Base-by-base conservation (phyloP, 2,113 vertebrate genomes). In the Platichthys flesus region DNA sequence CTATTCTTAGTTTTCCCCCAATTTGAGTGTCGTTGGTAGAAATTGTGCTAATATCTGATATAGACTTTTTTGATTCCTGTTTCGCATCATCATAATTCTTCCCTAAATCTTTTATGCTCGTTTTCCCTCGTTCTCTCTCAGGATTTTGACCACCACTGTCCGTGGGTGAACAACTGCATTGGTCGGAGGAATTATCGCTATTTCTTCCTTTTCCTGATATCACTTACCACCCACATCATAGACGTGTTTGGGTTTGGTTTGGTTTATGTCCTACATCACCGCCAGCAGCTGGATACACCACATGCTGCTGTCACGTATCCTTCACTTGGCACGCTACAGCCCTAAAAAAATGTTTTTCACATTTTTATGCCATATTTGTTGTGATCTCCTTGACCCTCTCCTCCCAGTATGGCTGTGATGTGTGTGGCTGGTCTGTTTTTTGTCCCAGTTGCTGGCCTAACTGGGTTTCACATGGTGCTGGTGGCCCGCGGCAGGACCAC, bases 141-240 rank as follows among this genome's bases (percentile, higher is more conserved):
- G 98, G 98, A 98, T 84, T 99, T 99, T 71, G 98, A 99, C 88
- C 98, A 99, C 83, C 97, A 99, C 90, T 99, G 97, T 81, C 97
- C 98, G 16, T 99, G 98, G 98, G 96, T 98, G 80, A 99, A 99
- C 91, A 99, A 99, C 92, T 99, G 97, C 89, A 98, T 99, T 0
- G 97, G 97, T 58, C 95, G 97, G 20, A 94, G 98, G 88, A 99
- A 99, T 88, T 99, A 99, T 92, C 96, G 97, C 3, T 97, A 99
- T 88, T 99, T 99, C 93, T 99, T 99, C 94, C 96, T 99, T 40
- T 99, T 99, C 91, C 90, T 99, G 76, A 88, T 99, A 40, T 98
- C 97, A 0, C 95, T 99, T 52, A 98, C 98, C 57, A 94, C 92
- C 4, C 98, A 99, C 91, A 99, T 99, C 79, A 92, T 98, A 84